A percentile compares a stretch with the other conserved stretches of the same genome.
These are phyloP conservation scores for Nylanderia fulva DNA, from an alignment of 1,140 invertebrate genomes.

Conservation along the genomic window DNA sequence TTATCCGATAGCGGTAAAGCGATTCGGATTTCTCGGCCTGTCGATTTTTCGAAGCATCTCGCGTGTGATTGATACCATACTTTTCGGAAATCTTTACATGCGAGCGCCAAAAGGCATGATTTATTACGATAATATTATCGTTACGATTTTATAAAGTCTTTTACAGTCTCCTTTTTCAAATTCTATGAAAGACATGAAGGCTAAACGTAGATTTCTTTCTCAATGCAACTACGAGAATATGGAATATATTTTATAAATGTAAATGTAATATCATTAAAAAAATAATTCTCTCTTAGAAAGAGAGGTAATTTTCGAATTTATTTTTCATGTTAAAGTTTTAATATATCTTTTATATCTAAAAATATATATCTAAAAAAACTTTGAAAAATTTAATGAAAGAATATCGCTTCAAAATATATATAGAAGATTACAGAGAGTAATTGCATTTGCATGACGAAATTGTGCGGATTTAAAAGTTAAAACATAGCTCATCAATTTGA, in stretches of 20 bases:
- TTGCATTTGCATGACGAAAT: conserved; percentile 18
- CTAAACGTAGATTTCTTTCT: no score
- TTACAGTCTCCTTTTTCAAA: background rate
- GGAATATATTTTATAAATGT: no score
- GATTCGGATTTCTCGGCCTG: background rate
- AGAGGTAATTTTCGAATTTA: no score
- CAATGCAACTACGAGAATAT: no score
- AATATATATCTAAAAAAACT: background rate
- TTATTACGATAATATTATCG: background rate
- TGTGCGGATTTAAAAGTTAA: conserved; percentile 5
- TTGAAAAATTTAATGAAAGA: conserved; percentile 6
- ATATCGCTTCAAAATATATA: background rate
- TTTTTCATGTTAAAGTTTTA: background rate
- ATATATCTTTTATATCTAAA: background rate
- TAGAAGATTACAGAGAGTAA: conserved; percentile 5
- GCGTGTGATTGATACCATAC: conserved; percentile 1
- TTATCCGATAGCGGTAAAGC: conserved; percentile 22
- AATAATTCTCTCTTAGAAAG: no score
- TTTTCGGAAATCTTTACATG: background rate
- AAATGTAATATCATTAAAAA: no score
- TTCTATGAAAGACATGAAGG: background rate
- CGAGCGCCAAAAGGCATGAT: background rate
- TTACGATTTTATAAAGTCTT: background rate
- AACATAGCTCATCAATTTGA: background rate
- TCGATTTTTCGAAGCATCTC: background rate